These are phyloP conservation scores for Nasua narica DNA, from an alignment of 2,797 vertebrate species.

Conservation along the genomic window DNA sequence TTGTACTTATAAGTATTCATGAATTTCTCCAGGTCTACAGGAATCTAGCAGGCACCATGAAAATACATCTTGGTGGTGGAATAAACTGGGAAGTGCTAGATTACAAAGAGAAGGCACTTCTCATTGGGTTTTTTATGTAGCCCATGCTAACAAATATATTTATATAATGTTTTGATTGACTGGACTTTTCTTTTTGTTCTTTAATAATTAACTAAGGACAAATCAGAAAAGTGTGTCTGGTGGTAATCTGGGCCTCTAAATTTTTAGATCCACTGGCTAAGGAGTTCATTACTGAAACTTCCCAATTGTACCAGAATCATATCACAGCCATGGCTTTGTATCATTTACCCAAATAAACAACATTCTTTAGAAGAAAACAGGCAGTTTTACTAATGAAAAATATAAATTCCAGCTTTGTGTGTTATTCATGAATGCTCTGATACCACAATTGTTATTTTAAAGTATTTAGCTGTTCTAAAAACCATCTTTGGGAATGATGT, in stretches of 20 bases:
- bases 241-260: not conserved
- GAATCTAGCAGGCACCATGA: constrained; percentile 16
- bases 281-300: constrained; percentile 56
- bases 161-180: not conserved
- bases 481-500: constrained; percentile 41
- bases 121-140: not conserved
- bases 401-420: constrained; percentile 65
- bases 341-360: constrained; percentile 69
- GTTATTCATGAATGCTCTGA: constrained; percentile 73
- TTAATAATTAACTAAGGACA: constrained; percentile 44
- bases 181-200: not conserved
- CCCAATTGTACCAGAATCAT: constrained; percentile 6
- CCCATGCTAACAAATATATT: not conserved
- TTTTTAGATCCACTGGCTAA: constrained; percentile 19
- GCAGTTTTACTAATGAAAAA: constrained; percentile 73
- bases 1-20: constrained; percentile 61
- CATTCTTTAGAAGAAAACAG: constrained; percentile 52
- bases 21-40: constrained; percentile 1
- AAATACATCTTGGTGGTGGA: constrained; percentile 38
- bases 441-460: constrained; percentile 64
- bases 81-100: not conserved
- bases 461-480: constrained; percentile 67
- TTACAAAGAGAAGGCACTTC: not conserved
- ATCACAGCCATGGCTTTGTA: not conserved
- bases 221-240: not conserved